A percentile compares a stretch with the other conserved stretches of the same genome.
phyloP scores from a whole-genome alignment of 2,797 vertebrate species.

The Eulemur rubriventer region DNA sequence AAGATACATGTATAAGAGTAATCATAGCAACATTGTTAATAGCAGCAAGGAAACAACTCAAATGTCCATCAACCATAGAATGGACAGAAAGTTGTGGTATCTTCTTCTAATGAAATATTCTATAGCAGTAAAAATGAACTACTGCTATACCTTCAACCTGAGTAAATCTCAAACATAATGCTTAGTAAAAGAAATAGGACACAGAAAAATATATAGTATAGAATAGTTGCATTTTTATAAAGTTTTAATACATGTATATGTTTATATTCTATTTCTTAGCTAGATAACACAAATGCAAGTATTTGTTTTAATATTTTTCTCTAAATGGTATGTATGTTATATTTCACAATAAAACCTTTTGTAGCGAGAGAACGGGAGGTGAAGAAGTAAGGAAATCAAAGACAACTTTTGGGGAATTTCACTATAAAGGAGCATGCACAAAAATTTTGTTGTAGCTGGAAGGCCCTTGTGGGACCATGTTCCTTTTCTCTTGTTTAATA shows the following conservation, averaged over 20 bases:
- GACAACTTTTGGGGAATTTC: background rate
- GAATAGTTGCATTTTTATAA: background rate
- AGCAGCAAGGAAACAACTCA: background rate
- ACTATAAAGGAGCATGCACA: background rate
- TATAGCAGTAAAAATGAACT: background rate
- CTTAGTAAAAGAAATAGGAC: background rate
- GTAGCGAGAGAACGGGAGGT: background rate
- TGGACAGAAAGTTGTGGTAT: background rate
- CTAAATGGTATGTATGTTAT: background rate
- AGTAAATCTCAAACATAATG: background rate
- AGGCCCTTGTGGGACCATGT: background rate
- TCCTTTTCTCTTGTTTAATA: background rate
- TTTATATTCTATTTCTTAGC: background rate
- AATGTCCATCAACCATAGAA: background rate
- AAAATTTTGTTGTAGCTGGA: background rate
- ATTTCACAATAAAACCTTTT: background rate
- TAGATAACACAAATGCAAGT: background rate
- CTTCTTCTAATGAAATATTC: background rate
- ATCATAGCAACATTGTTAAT: background rate
- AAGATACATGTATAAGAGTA: background rate
- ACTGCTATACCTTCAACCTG: background rate
- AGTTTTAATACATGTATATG: background rate
- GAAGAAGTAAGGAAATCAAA: background rate
- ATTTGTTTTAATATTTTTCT: background rate
- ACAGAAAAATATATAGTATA: background rate